A percentile compares a stretch with the other conserved stretches of the same genome.
phyloP scores from a whole-genome alignment of 2,113 vertebrate species.

The Nibea albiflora region DNA sequence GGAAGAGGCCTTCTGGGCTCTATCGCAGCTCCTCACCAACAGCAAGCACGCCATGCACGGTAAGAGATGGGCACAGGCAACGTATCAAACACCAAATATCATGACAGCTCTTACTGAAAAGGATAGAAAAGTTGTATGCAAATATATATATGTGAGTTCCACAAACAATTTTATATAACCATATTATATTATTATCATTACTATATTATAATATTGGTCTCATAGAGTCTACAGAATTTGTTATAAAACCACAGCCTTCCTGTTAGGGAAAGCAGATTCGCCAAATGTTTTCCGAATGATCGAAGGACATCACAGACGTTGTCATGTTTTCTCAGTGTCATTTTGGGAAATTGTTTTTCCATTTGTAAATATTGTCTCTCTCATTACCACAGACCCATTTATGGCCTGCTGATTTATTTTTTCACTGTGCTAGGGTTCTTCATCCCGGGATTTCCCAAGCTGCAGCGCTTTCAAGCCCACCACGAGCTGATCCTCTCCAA shows the following conservation, averaged over 20 bases:
- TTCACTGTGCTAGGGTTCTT: slow-evolving; percentile 84
- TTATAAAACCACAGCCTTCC: neutral
- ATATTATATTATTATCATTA: no score
- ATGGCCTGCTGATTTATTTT: slow-evolving; percentile 14
- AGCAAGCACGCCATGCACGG: slow-evolving; percentile 90
- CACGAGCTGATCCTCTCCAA: slow-evolving; percentile 92
- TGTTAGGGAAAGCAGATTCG: neutral
- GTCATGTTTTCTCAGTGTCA: neutral
- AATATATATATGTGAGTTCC: neutral
- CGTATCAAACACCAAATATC: neutral
- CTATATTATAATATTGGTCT: no score
- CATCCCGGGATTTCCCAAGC: slow-evolving; percentile 93
- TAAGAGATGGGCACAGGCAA: slow-evolving; percentile 69
- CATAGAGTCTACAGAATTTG: neutral
- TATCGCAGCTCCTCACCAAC: slow-evolving; percentile 90
- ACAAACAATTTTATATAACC: neutral
- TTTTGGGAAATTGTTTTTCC: neutral
- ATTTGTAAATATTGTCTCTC: slow-evolving; percentile 10
- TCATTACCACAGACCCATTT: neutral
- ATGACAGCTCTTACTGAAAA: neutral
- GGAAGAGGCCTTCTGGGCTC: slow-evolving; percentile 93
- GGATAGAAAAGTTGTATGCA: neutral
- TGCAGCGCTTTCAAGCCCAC: slow-evolving; percentile 92
- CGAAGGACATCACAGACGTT: neutral
- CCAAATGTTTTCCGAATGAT: neutral